phyloP scores from a whole-genome alignment of 1,140 invertebrate genomes.

The Drosophila sproati region DNA sequence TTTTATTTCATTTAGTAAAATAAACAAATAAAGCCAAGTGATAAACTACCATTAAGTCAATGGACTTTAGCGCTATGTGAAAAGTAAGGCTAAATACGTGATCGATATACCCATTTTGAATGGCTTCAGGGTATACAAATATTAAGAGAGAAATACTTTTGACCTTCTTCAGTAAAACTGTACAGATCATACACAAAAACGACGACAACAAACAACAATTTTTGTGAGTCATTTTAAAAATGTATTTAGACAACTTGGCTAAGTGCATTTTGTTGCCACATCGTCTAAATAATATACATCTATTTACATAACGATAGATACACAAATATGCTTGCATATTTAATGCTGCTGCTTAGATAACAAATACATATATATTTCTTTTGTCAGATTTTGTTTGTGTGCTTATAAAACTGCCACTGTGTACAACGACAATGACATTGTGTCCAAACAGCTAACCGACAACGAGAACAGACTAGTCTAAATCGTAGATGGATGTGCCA shows the following conservation, averaged over 20 bases:
- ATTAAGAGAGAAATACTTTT: neutral
- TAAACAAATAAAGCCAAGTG: too few relatives aligned
- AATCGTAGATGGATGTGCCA: constrained; percentile 17
- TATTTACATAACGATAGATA: constrained; percentile 2
- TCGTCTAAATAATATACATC: constrained; percentile 8
- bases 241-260: constrained; percentile 42
- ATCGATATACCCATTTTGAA: too few relatives aligned
- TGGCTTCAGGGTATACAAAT: neutral
- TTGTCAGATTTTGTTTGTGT: constrained; percentile 67
- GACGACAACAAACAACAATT: neutral
- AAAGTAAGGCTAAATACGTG: too few relatives aligned
- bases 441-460: constrained; percentile 25
- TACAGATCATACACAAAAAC: neutral
- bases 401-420: constrained; percentile 60
- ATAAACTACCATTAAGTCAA: too few relatives aligned
- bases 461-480: constrained; percentile 4
- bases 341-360: constrained; percentile 64
- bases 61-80: too few relatives aligned
- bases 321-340: constrained; percentile 19
- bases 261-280: constrained; percentile 41
- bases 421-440: constrained; percentile 55
- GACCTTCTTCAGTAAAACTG: neutral
- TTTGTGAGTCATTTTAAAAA: constrained; percentile 8
- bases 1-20: too few relatives aligned
- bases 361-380: constrained; percentile 35